Conservation (phyloP, 2,797 vertebrate genomes). For the Picus viridis region DNA sequence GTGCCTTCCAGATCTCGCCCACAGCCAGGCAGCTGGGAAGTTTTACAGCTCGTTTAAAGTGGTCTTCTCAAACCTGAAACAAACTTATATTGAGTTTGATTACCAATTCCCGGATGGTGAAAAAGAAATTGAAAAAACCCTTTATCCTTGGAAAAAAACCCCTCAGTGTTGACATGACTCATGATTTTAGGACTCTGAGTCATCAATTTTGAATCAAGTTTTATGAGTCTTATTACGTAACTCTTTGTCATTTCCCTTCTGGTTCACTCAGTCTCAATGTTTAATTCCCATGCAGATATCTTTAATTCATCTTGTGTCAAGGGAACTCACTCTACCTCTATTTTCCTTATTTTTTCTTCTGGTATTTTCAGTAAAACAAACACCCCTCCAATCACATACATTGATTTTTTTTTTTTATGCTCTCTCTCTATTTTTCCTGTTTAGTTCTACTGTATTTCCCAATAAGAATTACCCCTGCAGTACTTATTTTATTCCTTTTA, state of each 20-base stretch:
- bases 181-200: constrained; percentile 44
- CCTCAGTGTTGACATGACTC: constrained; percentile 30
- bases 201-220: constrained; percentile 20
- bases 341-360: not conserved
- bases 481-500: not conserved
- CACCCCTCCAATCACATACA: not conserved
- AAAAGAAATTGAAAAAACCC: not conserved
- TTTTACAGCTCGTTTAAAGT: not conserved
- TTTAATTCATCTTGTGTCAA: not conserved
- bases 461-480: not conserved
- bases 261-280: not conserved
- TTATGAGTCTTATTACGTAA: not conserved
- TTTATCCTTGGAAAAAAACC: constrained; percentile 9
- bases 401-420: not conserved
- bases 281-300: not conserved
- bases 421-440: not conserved
- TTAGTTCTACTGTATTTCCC: not conserved
- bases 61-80: not conserved
- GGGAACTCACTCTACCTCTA: not conserved
- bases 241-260: constrained; percentile 10
- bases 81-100: not conserved
- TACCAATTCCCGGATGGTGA: not conserved
- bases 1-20: not conserved
- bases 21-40: not conserved
- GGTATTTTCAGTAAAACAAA: not conserved